Evolutionary conservation across 2,888 invertebrate species (phyloP), one percentile per base, ranked within the genome.

Genomic region (Melanargia galathea): DNA sequence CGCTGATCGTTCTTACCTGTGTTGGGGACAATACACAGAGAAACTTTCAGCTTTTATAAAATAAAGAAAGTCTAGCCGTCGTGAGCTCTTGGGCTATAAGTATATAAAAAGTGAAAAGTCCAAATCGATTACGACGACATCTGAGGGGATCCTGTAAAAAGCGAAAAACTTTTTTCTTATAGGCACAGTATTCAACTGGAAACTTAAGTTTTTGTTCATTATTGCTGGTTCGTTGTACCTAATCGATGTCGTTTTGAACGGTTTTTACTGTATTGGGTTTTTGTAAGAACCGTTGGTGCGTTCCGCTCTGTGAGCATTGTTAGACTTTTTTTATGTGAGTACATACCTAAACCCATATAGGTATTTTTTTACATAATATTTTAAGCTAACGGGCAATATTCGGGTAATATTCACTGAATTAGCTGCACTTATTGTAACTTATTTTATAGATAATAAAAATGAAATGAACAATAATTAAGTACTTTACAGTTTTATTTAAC

Each of bases 401-500:
- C 3, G 6, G 30, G n/a, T n/a, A n/a, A n/a, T n/a, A n/a, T n/a
- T 38, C 1, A 10, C 18, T 43, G 16, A 20, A 11, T 20, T 20
- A 18, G 11, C 18, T 6, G 1, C 11, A 20, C 20, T 11, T 45
- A 11, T 45, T 11, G 16, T 43, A 6, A n/a, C n/a, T 40, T 16
- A n/a, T 16, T 16, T 13, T 6, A 16, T 40, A 18, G n/a, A 16
- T 20, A 5, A 18, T 56, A 30, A 13, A 62, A 65, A 30, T 24
- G 51, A 69, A 56, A 61, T 10, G 46, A n/a, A n/a, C n/a, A 30
- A 38, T 43, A 13, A 54, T 51, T 8, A 56, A 10, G 16, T 56
- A 60, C 57, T 65, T 55, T 8, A 35, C 5, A 38, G 62, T 70
- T 71, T 69, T 73, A 72, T 71, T 72, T 68, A 73, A 73, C 70